Conservation (phyloP, 1,140 invertebrate genomes). For the Ceratina japonica region DNA sequence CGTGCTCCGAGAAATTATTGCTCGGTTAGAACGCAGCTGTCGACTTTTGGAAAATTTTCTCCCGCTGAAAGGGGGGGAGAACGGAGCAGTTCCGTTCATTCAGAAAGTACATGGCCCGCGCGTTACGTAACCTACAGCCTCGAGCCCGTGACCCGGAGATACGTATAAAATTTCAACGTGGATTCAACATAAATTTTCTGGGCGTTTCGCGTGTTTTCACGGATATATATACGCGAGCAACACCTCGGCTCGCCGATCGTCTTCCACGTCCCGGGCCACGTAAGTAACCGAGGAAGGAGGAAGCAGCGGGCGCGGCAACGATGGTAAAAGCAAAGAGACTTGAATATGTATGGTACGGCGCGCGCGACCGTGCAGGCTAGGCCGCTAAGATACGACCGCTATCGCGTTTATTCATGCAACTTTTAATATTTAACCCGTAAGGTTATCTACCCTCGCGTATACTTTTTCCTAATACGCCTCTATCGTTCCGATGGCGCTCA, state of each 20-base stretch:
- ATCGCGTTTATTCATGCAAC: constrained; percentile 75
- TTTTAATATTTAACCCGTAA: constrained; percentile 77
- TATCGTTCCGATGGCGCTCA: background rate
- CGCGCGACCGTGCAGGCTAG: constrained; percentile 49
- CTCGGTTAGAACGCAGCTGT: constrained; percentile 14
- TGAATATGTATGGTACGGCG: constrained; percentile 69
- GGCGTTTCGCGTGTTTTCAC: constrained; percentile 66
- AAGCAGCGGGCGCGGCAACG: constrained; percentile 40
- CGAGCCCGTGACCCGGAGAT: constrained; percentile 46
- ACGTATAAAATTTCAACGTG: constrained; percentile 43
- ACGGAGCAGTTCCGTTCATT: background rate
- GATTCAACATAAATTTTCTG: constrained; percentile 67
- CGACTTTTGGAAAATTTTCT: constrained; percentile 29
- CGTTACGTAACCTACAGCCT: too few relatives aligned
- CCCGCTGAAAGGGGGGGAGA: background rate
- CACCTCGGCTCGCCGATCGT: constrained; percentile 59
- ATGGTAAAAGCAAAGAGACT: constrained; percentile 62
- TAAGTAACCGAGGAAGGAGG: constrained; percentile 23
- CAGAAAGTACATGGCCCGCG: background rate
- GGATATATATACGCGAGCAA: constrained; percentile 51
- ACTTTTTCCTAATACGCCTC: constrained; percentile 64
- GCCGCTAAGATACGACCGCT: constrained; percentile 68
- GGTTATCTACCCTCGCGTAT: constrained; percentile 68
- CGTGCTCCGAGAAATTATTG: constrained; percentile 1
- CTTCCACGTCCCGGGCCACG: constrained; percentile 22